Evolutionary conservation across 2,888 invertebrate genomes (phyloP), one percentile per base, ranked within the genome.

Genomic region (Eupithecia centaureata): DNA sequence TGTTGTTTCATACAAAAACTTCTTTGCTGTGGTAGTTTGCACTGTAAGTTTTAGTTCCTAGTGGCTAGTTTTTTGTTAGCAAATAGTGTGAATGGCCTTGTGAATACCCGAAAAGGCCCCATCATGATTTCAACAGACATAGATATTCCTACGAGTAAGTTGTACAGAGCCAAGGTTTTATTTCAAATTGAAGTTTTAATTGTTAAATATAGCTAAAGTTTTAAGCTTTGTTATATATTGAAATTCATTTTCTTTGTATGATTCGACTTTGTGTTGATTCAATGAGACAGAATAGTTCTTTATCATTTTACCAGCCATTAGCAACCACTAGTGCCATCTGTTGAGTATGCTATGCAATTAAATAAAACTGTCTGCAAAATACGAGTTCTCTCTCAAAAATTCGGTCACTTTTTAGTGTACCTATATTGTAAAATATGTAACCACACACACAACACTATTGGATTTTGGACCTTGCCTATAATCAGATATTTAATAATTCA

Each of bases 291-390:
- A 15, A 66, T 33, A 56, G 42, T 58, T 63, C 63, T 56, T 65
- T 69, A 32, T 58, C 4, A 30, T 62, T 59, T 35, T 70, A 69
- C 62, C 51, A 62, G 58, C 47, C 27, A 42, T 18, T 35, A 12
- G 52, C 28, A 59, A 66, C 77, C 71, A 63, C 70, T 77, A 79
- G 74, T 79, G 82, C 83, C 83, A 82, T 82, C 83, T 83, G 57
- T 79, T 76, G 72, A 58, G 22, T 27, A 28, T n/a, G 22, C 25
- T 42, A 3, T n/a, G 61, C 5, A 70, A 66, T 33, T 35, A 22
- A 32, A 13, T 38, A 22, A 18, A 61, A 54, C 15, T 15, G 56
- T n/a, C 27, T 56, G 8, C 30, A 28, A 56, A 54, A 8, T 1
- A 27, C 2, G 7, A 12, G 51, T 25, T 22, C 22, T 38, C 38